A percentile compares a stretch with the other conserved stretches of the same genome.
These are phyloP conservation scores for Panulirus ornatus DNA, from an alignment of 1,140 invertebrate genomes.

Conservation along the genomic window DNA sequence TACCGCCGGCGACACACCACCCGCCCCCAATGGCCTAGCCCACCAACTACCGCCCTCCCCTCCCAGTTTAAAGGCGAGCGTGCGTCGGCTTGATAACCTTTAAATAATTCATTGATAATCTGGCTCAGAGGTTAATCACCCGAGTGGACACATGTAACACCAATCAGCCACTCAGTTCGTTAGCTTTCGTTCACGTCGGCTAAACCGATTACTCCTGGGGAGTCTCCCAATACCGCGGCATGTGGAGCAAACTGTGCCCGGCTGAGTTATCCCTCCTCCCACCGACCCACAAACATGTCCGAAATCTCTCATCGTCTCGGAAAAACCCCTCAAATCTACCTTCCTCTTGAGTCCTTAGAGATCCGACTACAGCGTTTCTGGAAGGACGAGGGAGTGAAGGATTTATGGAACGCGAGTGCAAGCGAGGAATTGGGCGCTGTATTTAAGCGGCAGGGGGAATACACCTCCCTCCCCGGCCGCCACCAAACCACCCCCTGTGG, in stretches of 20 bases:
- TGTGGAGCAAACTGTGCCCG: no score
- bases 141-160: conserved; percentile 66
- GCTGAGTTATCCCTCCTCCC: no score
- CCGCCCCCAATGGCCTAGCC: neutral
- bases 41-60: neutral
- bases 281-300: no score
- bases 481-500: conserved; percentile 46
- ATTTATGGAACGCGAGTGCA: conserved; percentile 5
- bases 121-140: conserved; percentile 43
- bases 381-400: neutral
- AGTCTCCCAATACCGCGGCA: no score
- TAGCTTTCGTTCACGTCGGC: conserved; percentile 29
- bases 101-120: conserved; percentile 73
- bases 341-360: neutral
- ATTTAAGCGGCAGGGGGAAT: conserved; percentile 33
- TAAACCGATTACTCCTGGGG: conserved; percentile 2
- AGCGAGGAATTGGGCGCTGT: conserved; percentile 4
- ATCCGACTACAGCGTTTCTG: no score
- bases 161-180: conserved; percentile 40
- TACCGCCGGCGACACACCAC: neutral
- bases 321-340: neutral
- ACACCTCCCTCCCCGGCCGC: no score
- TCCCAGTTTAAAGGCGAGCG: neutral
- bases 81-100: conserved; percentile 54
- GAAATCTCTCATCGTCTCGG: no score